Evolutionary conservation across 2,113 vertebrate species (phyloP), one percentile per base, ranked within the genome.

Genomic region (Rynchops niger): DNA sequence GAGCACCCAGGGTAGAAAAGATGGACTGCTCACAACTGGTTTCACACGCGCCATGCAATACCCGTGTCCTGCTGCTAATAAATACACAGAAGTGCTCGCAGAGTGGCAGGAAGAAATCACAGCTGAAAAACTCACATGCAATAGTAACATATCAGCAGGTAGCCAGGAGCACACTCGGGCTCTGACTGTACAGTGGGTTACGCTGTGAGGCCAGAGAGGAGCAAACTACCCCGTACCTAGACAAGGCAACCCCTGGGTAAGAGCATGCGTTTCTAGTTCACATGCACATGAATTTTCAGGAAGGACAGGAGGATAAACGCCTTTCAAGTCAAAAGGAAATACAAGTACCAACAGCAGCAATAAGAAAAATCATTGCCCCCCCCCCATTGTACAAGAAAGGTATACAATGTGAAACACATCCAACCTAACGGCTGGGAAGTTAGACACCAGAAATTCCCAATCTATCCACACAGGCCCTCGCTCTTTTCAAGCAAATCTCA

Each of bases 51-150:
- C 50, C 43, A 5, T 27, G 18, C 61, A 32, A 16, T 30, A 25
- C 34, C 67, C 32, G 12, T 26, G 25, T 43, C 30, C 69, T 74
- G 45, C 42, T 73, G 18, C 30, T 52, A 25, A 86, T 12, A n/a
- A 67, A 58, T 3, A 71, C 18, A 36, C 15, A 69, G 30, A 45
- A 66, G 14, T 13, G 36, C 17, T 78, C 42, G 18, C 4, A 9
- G 3, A 55, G n/a, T 6, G 43, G 6, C 50, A 85, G 62, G 56
- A 61, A 38, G 62, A 74, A 79, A 59, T n/a, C 32, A 56, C 34
- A 61, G 36, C 27, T 0, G 1, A 73, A 90, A 92, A 21, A 21
- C 9, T 5, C 56, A 15, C 15, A 5, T 0, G 0, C 6, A 43
- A 45, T 9, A 83, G 65, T 73, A 58, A 55, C 19, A 30, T 0